Evolutionary conservation across 2,888 invertebrate genomes (phyloP), one percentile per base, ranked within the genome.

Genomic region (Electrophaes corylata): DNA sequence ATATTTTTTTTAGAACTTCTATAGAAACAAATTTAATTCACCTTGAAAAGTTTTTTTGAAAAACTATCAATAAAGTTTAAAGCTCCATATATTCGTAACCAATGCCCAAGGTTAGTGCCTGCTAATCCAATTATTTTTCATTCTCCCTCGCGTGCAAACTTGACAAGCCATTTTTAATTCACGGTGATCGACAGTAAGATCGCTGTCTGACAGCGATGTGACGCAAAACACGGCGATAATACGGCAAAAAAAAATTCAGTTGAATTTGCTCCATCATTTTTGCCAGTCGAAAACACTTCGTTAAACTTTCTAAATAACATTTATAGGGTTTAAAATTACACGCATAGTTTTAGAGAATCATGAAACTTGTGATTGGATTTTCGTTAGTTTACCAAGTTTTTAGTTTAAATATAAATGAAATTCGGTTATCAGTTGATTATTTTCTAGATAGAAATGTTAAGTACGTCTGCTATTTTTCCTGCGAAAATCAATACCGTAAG

Each of bases 381-480:
- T 26, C 37, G 39, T 33, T 58, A 1, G 18, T 47, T 41, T n/a
- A 4, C 11, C 6, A 19, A n/a, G 60, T 50, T n/a, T 39, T 44
- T 1, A 12, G 60, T 49, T 45, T 64, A 1, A 20, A 63, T 10
- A 0, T 40, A 3, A 58, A 73, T 31, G 33, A 66, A 11, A 43
- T 68, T 0, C 60, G 66, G 14, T 43, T 84, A 33, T 60, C 69
- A 0, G 51, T 69, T 19, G 83, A 84, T 56, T 87, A 84, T 60
- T 76, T 83, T 50, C 31, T 55, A 18, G 62, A 61, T 40, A 84
- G 78, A 59, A 60, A 72, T 56, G 66, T 77, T 0, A 75, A 67
- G 58, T 74, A 75, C 43, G 60, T 84, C 1, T 73, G 74, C 33
- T 76, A 79, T 53, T 72, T 87, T 16, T 73, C 81, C 3, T 88